Conservation (phyloP, 2,113 vertebrate species). For the Bubo scandiacus region DNA sequence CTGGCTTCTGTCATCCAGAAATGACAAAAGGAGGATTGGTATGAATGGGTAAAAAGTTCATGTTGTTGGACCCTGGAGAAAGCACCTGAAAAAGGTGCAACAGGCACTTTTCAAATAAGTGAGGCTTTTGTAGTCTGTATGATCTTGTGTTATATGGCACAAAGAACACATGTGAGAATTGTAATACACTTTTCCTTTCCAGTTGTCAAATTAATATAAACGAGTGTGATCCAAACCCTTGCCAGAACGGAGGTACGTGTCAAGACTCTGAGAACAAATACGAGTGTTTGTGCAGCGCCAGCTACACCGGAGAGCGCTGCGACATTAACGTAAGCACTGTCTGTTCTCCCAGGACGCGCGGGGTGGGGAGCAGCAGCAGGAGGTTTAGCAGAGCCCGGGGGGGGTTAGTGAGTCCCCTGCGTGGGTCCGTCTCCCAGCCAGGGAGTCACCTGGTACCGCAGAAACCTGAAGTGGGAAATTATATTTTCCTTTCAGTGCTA, state of each 20-base stretch:
- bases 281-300: slow-evolving; percentile 83
- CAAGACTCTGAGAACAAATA: slow-evolving; percentile 78
- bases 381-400: neutral
- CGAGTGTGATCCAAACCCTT: slow-evolving; percentile 86
- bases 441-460: neutral
- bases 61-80: neutral
- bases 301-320: slow-evolving; percentile 85
- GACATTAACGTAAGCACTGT: slow-evolving; percentile 83
- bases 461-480: neutral
- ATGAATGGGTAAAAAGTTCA: neutral
- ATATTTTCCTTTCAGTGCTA: neutral
- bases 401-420: neutral
- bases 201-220: slow-evolving; percentile 87
- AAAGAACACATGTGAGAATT: neutral
- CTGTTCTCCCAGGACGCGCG: neutral
- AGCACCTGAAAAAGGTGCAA: neutral
- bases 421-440: too few species aligned
- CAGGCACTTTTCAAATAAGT: neutral
- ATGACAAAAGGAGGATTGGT: neutral
- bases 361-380: neutral
- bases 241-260: slow-evolving; percentile 91
- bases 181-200: neutral
- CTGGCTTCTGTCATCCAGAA: neutral
- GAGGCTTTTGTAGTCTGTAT: neutral
- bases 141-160: neutral